A percentile compares a stretch with the other conserved stretches of the same genome.
Conservation (phyloP, 2,113 vertebrate genomes). For the Periophthalmodon schlosseri region DNA sequence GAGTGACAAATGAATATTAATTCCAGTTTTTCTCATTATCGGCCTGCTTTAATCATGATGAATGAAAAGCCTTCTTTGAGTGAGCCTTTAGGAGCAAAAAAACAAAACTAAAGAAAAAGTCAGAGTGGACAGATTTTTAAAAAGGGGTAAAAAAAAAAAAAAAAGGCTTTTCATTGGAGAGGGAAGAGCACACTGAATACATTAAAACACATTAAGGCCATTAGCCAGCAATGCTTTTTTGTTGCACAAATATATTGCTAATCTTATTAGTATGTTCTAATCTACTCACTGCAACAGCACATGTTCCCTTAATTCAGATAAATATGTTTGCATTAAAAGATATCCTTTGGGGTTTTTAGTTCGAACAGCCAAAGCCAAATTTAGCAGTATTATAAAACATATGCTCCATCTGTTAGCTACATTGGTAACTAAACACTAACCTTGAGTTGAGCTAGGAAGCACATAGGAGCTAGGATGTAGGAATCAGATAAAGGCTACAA, state of each 20-base stretch:
- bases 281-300: constrained; percentile 19
- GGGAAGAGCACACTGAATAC: constrained; percentile 1
- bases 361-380: constrained; percentile 18
- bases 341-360: constrained; percentile 11
- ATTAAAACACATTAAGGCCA: background rate
- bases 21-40: constrained; percentile 63
- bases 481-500: constrained; percentile 61
- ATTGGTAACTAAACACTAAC: constrained; percentile 37
- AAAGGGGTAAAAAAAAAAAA: background rate
- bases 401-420: constrained; percentile 19
- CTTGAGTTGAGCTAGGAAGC: constrained; percentile 33
- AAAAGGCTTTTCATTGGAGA: constrained; percentile 1
- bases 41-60: constrained; percentile 57
- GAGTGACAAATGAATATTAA: constrained; percentile 67
- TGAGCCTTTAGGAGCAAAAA: constrained; percentile 43
- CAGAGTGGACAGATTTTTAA: constrained; percentile 1
- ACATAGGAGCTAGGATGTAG: background rate
- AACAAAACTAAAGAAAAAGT: constrained; percentile 23
- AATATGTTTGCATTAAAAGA: constrained; percentile 13
- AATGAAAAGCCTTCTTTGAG: constrained; percentile 41
- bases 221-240: background rate
- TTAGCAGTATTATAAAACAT: constrained; percentile 8
- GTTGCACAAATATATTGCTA: constrained; percentile 21
- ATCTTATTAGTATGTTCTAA: constrained; percentile 1
- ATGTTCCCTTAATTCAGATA: constrained; percentile 25